Percentiles rank a stretch among this genome's conserved stretches.
phyloP scores from a whole-genome alignment of 2,888 invertebrate genomes.

The Caradrina clavipalpis region DNA sequence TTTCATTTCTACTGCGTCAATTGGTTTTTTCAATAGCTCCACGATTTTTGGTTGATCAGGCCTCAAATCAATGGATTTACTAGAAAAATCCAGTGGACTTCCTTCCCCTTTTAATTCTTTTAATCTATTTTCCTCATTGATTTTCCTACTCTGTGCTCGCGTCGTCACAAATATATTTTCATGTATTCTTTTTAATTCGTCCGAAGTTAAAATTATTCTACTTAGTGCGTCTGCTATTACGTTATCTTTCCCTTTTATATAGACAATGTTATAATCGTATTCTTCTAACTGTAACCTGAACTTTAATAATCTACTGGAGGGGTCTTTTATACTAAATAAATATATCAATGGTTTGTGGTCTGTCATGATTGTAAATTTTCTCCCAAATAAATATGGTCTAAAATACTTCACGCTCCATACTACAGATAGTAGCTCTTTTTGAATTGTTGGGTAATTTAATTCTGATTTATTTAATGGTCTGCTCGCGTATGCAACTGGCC shows the following conservation, averaged over 20 bases:
- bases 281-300: conserved; percentile 5
- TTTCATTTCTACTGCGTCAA: not conserved
- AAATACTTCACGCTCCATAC: no score
- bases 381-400: no score
- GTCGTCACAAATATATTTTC: not conserved
- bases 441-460: no score
- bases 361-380: not conserved
- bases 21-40: not conserved
- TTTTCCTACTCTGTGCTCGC: not conserved
- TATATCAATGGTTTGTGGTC: conserved; percentile 9
- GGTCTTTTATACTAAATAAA: conserved; percentile 9
- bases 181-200: not conserved
- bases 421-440: no score
- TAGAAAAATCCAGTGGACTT: not conserved
- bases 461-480: no score
- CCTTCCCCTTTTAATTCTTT: no score
- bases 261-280: not conserved
- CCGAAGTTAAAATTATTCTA: not conserved
- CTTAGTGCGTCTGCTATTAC: not conserved
- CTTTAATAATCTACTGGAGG: conserved; percentile 7
- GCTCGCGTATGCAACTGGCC: no score
- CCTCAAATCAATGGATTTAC: conserved; percentile 6
- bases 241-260: conserved; percentile 6
- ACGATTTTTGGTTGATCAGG: conserved; percentile 9
- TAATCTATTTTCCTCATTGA: not conserved